A percentile compares a stretch with the other conserved stretches of the same genome.
Evolutionary conservation across 1,140 invertebrate genomes (phyloP).

Genomic region (Lasaia peninsularis): DNA sequence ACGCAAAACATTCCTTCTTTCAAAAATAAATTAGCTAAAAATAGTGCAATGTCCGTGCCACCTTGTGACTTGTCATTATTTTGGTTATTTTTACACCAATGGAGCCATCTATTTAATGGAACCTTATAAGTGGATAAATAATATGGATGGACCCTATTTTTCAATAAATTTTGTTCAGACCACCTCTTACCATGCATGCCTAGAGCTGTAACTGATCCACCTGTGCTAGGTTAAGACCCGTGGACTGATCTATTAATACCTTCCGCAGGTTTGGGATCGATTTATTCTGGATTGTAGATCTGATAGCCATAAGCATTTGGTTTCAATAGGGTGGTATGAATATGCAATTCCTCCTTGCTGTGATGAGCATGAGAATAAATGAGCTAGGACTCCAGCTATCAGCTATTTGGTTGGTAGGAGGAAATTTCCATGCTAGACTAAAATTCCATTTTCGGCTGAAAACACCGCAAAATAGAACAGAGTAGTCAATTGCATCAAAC

Average conservation of each 20-base stretch:
- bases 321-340: constrained; percentile 28
- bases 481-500: constrained; percentile 18
- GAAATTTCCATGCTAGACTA: constrained; percentile 30
- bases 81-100: too few species aligned
- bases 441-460: constrained; percentile 27
- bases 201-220: not conserved
- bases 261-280: constrained; percentile 11
- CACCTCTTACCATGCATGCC: constrained; percentile 1
- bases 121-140: too few species aligned
- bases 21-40: too few species aligned
- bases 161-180: not conserved
- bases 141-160: too few species aligned
- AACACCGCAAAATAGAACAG: constrained; percentile 22
- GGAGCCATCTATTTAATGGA: too few species aligned
- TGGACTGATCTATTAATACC: constrained; percentile 10
- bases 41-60: too few species aligned
- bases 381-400: constrained; percentile 23
- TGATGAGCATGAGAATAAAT: too few species aligned
- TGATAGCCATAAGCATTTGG: constrained; percentile 22
- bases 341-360: constrained; percentile 21
- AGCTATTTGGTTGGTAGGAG: constrained; percentile 24
- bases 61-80: too few species aligned
- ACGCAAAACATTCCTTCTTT: too few species aligned
- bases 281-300: constrained; percentile 20
- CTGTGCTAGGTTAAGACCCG: not conserved